Base-by-base conservation (phyloP, 2,113 vertebrate species). In the Thermophis baileyi region DNA sequence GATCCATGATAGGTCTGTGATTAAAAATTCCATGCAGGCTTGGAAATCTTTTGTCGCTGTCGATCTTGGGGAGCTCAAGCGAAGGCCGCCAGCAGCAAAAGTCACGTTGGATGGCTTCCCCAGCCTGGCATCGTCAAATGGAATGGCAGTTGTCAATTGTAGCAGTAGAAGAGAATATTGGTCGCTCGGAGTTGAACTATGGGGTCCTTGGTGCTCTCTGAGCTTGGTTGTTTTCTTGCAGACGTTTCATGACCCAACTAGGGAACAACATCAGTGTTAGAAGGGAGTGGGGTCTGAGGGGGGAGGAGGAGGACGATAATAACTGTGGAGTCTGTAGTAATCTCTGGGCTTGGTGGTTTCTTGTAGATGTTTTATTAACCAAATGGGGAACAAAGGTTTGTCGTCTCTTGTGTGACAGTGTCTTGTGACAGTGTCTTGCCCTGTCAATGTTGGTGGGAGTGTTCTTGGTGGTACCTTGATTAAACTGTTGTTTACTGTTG, bases 11-110 rank as follows among this genome's bases (percentile, higher is more conserved):
- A 89, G 85, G 24, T 55, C 51, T 88, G 16, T 40, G 87, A 74
- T 88, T 95, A 30, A 93, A 25, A 40, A 93, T 90, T 93, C 91
- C 20, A 44, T 96, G 93, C 94, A 63, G 30, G 3, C 87, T 88
- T 92, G 11, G 9, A 25, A 11, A 88, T 93, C 27, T 87, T 94
- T 16, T n/a, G 50, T 12, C 53, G 81, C 14, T 47, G 50, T 30
- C n/a, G 6, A 12, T 44, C 18, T 51, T 46, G 53, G 40, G 60
- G 91, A 47, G 46, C 53, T n/a, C 4, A 12, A 35, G 30, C 60
- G n/a, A n/a, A 35, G n/a, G 12, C 30, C 60, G 12, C 5, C 2
- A 8, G 25, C 14, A 44, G 49, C 8, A 22, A 47, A 25, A 47
- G 47, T 47, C 47, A 47, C 47, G 7, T n/a, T n/a, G n/a, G n/a